Conservation (phyloP, 2,888 invertebrate species). For the Tetropium fuscum region DNA sequence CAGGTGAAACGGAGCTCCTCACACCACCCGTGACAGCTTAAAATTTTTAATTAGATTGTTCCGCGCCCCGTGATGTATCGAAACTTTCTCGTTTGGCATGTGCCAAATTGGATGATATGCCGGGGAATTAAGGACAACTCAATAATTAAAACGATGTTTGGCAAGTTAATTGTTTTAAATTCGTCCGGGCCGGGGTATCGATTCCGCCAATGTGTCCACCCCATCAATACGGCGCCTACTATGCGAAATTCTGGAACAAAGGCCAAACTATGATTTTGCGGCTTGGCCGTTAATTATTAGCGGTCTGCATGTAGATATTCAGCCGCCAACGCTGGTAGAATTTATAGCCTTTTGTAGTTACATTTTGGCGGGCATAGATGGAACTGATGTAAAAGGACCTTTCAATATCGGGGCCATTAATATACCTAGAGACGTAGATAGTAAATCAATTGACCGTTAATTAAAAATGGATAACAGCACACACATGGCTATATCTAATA, state of each 20-base stretch:
- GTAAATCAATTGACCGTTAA: too few relatives aligned
- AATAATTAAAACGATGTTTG: conserved; percentile 22
- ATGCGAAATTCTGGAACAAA: background rate
- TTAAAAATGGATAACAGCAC: too few relatives aligned
- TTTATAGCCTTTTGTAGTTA: conserved; percentile 18
- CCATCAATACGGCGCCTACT: conserved; percentile 5
- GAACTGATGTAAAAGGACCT: background rate
- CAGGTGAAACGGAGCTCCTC: too few relatives aligned
- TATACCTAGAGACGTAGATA: too few relatives aligned
- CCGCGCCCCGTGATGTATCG: conserved; percentile 4
- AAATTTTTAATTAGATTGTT: conserved; percentile 9
- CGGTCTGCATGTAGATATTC: conserved; percentile 18
- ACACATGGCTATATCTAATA: too few relatives aligned
- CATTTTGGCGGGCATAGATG: background rate
- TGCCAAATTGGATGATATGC: conserved; percentile 8
- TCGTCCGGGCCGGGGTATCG: conserved; percentile 9
- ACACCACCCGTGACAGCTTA: conserved; percentile 4
- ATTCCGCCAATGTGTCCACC: background rate
- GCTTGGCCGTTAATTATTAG: conserved; percentile 28
- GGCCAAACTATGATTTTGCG: conserved; percentile 28
- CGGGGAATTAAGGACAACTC: conserved; percentile 23
- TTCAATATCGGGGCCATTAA: too few relatives aligned
- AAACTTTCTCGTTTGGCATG: conserved; percentile 3
- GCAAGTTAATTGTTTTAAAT: conserved; percentile 24
- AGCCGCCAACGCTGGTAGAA: conserved; percentile 7